Conservation (phyloP, 2,113 vertebrate genomes). For the Petaurus breviceps region DNA sequence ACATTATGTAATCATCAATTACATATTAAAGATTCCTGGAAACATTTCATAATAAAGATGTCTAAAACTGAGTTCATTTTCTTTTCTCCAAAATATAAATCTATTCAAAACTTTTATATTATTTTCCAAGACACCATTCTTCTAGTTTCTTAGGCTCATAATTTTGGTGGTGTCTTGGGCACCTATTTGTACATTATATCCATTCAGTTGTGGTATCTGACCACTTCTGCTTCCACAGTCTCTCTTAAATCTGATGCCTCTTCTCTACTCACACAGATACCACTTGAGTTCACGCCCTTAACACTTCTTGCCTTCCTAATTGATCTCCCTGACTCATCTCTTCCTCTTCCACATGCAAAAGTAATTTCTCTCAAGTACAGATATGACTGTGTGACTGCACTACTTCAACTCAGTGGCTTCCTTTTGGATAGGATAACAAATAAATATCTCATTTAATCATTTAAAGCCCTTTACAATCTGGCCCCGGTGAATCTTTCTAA, state of each 20-base stretch:
- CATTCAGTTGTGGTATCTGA: background rate
- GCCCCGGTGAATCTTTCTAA: background rate
- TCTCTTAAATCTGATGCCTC: background rate
- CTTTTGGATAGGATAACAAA: background rate
- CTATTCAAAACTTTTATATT: background rate
- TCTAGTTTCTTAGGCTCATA: background rate
- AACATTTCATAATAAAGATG: background rate
- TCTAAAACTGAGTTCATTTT: background rate
- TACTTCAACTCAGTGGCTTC: background rate
- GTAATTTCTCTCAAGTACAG: background rate
- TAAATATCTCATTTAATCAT: background rate
- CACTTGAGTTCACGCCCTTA: background rate
- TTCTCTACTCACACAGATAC: background rate
- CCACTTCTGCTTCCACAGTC: background rate
- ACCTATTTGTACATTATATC: no score
- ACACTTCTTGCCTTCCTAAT: background rate
- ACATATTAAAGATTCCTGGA: background rate
- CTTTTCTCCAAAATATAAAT: background rate
- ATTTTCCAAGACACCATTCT: background rate
- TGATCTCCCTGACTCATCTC: background rate
- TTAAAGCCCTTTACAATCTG: background rate
- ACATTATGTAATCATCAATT: background rate
- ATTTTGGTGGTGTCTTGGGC: background rate
- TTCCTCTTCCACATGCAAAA: background rate
- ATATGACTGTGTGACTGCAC: background rate